Evolutionary conservation across 2,113 vertebrate species (phyloP), one percentile per base, ranked within the genome.

Genomic region (Bubo bubo): DNA sequence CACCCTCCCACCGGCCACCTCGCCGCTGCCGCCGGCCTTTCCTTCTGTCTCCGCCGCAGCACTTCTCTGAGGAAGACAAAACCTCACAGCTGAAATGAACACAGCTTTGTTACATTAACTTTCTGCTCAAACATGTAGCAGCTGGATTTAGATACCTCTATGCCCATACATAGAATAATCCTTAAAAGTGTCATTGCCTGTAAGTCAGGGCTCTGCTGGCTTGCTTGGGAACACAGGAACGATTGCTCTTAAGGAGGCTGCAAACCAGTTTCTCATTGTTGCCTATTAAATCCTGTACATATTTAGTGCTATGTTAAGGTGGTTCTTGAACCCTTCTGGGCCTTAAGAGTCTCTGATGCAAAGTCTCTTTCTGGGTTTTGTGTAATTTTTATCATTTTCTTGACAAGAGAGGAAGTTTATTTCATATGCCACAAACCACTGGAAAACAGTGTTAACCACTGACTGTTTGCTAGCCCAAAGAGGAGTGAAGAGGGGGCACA

Each of bases 1-100:
- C 53, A 64, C 27, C 19, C 63, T 93, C 43, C 77, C 2, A 0
- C 82, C 2, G 3, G 39, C 39, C 5, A 1, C 35, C 35, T 88
- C 22, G 0, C 56, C 5, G 2, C 62, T 14, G 34, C 87, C 23
- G 2, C 22, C 0, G 0, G 26, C 23, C 28, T 87, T 77, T 49
- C 85, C 97, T 93, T 96, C 95, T 26, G 13, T 15, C 19, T 91
- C 92, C 37, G 96, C 96, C 1, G 5, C 53, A n/a, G 89, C 8
- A 2, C 59, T 95, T 95, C 84, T 98, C 98, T 98, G 83, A 55
- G 95, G 95, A 72, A 97, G 71, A 98, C 62, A 97, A 85, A 97
- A 94, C 64, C 74, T 88, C 91, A 93, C 58, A 94, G 94, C 60
- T 97, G 90, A 97, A 92, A 87, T 49, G 56, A 82, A 86, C 9